Evolutionary conservation across 2,888 invertebrate species (phyloP), one percentile per base, ranked within the genome.

Genomic region (Synanthedon tipuliformis): DNA sequence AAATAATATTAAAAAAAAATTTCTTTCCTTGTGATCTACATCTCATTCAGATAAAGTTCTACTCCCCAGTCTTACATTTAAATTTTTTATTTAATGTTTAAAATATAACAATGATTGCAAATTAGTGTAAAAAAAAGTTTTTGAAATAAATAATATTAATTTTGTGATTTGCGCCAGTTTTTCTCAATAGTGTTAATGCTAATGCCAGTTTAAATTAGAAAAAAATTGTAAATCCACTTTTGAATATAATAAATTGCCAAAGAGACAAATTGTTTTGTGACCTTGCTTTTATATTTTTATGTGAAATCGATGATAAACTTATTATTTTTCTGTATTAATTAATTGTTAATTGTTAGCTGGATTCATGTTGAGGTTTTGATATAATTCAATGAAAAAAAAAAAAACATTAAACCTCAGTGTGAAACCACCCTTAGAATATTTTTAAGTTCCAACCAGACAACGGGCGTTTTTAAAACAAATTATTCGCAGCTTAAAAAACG

Each of bases 141-240:
- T 34, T 34, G 10, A 45, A 45, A 45, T 16, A 27, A 59, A 69
- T 78, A 34, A 81, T 71, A 71, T 78, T 80, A 78, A 75, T 73
- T 75, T 74, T 62, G 62, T 64, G 73, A 75, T 63, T 75, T 81
- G n/a, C 80, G 75, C 81, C 79, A 81, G 69, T 77, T 72, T 23
- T 70, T 78, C 73, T 81, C 78, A 81, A 82, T 84, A 84, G 79
- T 65, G 68, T 77, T 77, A 71, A 69, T 62, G 80, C 81, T 82
- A 57, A 77, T 59, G 78, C 77, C 75, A 78, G 73, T 81, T 78
- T 77, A 62, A 70, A 64, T 65, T 49, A 68, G 61, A 66, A 62
- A 70, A n/a, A 70, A 80, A 86, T 85, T 87, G 85, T 82, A 83
- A 87, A 85, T 81, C 75, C 85, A 85, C 85, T 83, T 86, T 87